Conservation (phyloP, 2,888 invertebrate species). For the Melanotus villosus region DNA sequence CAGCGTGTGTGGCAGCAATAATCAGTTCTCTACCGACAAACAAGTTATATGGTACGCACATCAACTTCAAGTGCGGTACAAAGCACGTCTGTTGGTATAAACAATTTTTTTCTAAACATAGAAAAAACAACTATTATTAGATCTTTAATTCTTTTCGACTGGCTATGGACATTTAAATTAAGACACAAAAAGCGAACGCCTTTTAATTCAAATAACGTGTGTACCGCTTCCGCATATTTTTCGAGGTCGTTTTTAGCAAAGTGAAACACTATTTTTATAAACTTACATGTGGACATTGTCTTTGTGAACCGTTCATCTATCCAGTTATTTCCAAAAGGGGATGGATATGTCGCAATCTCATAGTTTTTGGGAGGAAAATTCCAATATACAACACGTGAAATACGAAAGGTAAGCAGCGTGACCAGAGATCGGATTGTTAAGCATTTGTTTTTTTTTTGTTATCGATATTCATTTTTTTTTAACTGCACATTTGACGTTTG, state of each 20-base stretch:
- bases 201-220: background rate
- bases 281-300: background rate
- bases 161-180: background rate
- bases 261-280: background rate
- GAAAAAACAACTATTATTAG: background rate
- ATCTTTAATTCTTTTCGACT: background rate
- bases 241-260: background rate
- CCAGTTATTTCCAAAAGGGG: background rate
- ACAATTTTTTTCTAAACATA: background rate
- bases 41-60: conserved; percentile 27
- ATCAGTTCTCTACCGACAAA: conserved; percentile 58
- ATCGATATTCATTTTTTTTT: no score
- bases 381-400: conserved; percentile 70
- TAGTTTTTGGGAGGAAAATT: conserved; percentile 71
- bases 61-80: background rate
- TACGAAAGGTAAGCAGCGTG: conserved; percentile 69
- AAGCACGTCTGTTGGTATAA: background rate
- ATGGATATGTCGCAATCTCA: conserved; percentile 66
- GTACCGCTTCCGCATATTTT: background rate
- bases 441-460: background rate
- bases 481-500: no score
- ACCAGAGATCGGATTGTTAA: background rate
- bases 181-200: background rate
- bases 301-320: background rate
- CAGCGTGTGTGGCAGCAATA: conserved; percentile 59